Conservation (phyloP, 2,797 vertebrate genomes). For the Hemitrygon akajei region DNA sequence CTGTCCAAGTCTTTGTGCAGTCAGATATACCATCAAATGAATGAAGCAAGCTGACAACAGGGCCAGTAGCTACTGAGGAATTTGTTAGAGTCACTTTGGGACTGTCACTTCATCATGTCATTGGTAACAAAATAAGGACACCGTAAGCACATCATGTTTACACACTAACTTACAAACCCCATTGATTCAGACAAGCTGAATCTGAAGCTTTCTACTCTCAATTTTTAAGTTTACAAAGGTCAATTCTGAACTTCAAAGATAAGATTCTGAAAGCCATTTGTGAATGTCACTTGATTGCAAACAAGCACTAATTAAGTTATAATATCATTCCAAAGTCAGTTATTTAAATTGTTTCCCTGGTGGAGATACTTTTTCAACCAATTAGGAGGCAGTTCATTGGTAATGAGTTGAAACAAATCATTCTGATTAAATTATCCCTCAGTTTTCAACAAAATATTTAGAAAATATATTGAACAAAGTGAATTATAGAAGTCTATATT, state of each 20-base stretch:
- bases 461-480: not conserved
- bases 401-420: not conserved
- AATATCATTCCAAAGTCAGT: not conserved
- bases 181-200: conserved; percentile 2
- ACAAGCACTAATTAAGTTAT: not conserved
- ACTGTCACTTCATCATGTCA: not conserved
- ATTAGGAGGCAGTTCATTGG: not conserved
- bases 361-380: not conserved
- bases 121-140: conserved; percentile 1
- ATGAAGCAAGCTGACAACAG: not conserved
- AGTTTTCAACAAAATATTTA: not conserved
- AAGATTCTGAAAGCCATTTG: not conserved
- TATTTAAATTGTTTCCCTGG: not conserved
- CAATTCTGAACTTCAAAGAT: not conserved
- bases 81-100: not conserved
- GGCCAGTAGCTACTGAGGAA: not conserved
- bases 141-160: not conserved
- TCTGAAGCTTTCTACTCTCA: not conserved
- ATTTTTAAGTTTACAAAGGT: not conserved
- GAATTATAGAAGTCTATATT: not conserved
- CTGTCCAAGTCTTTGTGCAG: not conserved
- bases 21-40: not conserved
- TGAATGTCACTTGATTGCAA: not conserved
- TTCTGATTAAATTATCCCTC: not conserved
- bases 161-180: not conserved